A percentile compares a stretch with the other conserved stretches of the same genome.
These are phyloP conservation scores for Argyrosomus regius DNA, from an alignment of 2,797 vertebrate genomes.

Conservation along the genomic window DNA sequence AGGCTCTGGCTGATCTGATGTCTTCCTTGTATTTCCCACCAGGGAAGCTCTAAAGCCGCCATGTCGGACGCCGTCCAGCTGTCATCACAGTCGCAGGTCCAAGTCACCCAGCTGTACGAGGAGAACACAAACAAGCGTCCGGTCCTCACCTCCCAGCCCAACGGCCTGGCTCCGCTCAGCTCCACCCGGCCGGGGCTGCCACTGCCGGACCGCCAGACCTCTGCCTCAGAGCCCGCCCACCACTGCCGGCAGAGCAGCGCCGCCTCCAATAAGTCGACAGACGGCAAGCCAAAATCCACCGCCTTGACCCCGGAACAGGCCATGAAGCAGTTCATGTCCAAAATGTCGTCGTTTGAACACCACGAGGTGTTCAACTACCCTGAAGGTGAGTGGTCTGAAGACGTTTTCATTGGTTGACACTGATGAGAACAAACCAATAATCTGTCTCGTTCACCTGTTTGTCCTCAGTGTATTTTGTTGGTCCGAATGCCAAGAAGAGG, in stretches of 20 bases:
- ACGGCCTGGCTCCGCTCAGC: constrained; percentile 89
- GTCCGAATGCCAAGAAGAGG: constrained; percentile 96
- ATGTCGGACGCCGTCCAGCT: constrained; percentile 94
- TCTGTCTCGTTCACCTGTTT: not conserved
- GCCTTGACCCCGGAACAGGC: constrained; percentile 92
- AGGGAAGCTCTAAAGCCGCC: constrained; percentile 92
- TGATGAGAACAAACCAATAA: not conserved
- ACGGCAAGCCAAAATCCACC: constrained; percentile 89
- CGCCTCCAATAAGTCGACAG: constrained; percentile 91
- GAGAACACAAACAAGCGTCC: constrained; percentile 96
- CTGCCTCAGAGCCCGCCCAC: constrained; percentile 83
- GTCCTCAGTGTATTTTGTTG: constrained; percentile 89
- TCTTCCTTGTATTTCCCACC: constrained; percentile 52
- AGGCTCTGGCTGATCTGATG: not conserved
- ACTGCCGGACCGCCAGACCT: constrained; percentile 88
- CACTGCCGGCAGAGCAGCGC: constrained; percentile 93
- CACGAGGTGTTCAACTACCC: constrained; percentile 96
- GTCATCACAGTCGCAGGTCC: constrained; percentile 90
- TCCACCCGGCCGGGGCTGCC: constrained; percentile 88
- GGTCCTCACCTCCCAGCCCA: constrained; percentile 94
- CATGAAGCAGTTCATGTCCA: constrained; percentile 99
- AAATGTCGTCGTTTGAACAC: constrained; percentile 95
- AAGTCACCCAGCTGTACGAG: constrained; percentile 94
- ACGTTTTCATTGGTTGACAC: too few species aligned
- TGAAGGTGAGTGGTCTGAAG: constrained; percentile 78